These are phyloP conservation scores for Onychomys torridus DNA, from an alignment of 2,797 vertebrate genomes.

Conservation along the genomic window DNA sequence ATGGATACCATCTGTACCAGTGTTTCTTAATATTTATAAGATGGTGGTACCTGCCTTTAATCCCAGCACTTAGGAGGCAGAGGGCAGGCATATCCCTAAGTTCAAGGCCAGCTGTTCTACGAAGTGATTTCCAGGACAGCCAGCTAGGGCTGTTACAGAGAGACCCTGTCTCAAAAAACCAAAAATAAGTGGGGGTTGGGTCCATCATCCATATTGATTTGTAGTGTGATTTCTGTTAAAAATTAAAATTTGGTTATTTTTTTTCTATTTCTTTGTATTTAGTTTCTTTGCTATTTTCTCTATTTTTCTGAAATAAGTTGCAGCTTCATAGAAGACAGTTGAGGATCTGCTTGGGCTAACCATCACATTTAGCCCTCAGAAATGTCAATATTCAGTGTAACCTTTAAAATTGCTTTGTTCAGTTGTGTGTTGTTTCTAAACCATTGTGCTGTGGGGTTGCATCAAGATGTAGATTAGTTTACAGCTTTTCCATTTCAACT, in stretches of 20 bases:
- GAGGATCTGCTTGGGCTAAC: background rate
- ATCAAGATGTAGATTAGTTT: constrained; percentile 17
- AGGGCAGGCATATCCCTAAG: background rate
- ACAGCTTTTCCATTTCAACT: background rate
- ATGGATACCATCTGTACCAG: background rate
- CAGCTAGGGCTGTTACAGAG: background rate
- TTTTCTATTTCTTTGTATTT: constrained; percentile 11
- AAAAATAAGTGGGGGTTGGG: background rate
- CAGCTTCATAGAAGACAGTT: background rate
- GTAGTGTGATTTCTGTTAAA: constrained; percentile 42
- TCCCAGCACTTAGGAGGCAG: background rate
- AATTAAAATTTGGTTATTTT: constrained; percentile 37
- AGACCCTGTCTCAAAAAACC: background rate
- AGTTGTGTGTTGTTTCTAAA: constrained; percentile 1
- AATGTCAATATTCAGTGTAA: background rate
- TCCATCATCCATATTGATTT: constrained; percentile 5
- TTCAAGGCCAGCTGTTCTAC: background rate
- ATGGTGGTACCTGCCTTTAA: background rate
- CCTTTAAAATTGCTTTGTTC: constrained; percentile 25
- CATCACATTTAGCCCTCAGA: background rate
- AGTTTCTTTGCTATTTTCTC: background rate
- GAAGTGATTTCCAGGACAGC: background rate
- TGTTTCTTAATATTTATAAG: background rate
- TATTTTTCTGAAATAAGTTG: background rate
- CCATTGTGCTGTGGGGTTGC: background rate